Evolutionary conservation across 1,140 invertebrate species (phyloP).

Genomic region (Neotoxoptera formosana): DNA sequence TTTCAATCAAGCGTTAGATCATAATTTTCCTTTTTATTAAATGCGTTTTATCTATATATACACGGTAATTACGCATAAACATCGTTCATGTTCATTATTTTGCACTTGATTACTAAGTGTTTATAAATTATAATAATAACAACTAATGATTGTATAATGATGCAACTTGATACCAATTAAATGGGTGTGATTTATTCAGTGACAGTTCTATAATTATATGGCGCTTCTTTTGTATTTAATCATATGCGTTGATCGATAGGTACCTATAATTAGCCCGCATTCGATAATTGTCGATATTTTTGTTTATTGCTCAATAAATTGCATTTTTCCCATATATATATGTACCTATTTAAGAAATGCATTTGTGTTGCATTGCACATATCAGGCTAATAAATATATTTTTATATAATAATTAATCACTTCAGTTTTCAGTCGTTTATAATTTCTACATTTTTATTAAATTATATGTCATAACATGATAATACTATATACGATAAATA

Average conservation of each 20-base stretch:
- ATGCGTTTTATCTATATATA: neutral
- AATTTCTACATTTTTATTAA: neutral
- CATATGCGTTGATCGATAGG: neutral
- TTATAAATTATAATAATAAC: neutral
- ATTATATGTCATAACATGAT: neutral
- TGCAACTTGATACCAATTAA: neutral
- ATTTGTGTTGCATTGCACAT: neutral
- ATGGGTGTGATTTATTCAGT: neutral
- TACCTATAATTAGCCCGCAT: neutral
- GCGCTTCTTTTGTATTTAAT: neutral
- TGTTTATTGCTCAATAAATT: neutral
- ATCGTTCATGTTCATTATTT: neutral
- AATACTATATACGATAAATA: neutral
- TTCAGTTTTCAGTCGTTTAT: neutral
- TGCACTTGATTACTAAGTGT: neutral
- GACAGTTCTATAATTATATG: neutral
- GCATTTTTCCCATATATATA: neutral
- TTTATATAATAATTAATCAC: neutral
- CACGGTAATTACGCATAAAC: neutral
- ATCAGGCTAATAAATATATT: neutral
- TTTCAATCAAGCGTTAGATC: neutral
- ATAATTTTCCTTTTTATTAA: neutral
- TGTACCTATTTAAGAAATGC: neutral
- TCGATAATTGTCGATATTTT: neutral
- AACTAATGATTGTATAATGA: neutral